Percentiles rank a stretch among this genome's conserved stretches.
Evolutionary conservation across 2,113 vertebrate species (phyloP).

Genomic region (Cyprinodon tularosa): DNA sequence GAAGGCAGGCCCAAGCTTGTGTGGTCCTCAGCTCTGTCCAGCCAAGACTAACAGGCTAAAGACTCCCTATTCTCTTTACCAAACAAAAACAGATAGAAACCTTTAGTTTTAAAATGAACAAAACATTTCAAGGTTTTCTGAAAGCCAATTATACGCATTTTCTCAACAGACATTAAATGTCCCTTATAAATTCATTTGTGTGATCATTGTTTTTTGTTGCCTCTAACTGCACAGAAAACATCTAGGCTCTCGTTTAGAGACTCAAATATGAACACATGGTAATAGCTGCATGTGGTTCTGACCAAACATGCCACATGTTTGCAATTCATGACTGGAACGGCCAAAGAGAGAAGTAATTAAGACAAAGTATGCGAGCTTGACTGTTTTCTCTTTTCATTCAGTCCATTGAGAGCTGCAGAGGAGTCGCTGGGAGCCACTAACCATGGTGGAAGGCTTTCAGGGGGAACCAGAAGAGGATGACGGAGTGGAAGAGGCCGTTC

Average conservation of each 20-base stretch:
- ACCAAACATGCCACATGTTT: conserved; percentile 59
- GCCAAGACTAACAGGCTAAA: conserved; percentile 60
- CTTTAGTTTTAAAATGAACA: conserved; percentile 39
- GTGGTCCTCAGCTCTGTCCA: conserved; percentile 76
- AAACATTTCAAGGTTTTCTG: conserved; percentile 16
- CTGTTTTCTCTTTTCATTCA: conserved; percentile 56
- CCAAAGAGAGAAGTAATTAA: conserved; percentile 72
- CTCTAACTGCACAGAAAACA: conserved; percentile 9
- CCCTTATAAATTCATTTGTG: neutral
- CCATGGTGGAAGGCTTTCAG: conserved; percentile 97
- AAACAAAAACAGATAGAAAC: conserved; percentile 19
- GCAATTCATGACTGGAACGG: conserved; percentile 63
- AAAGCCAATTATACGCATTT: conserved; percentile 12
- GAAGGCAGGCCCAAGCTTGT: conserved; percentile 75
- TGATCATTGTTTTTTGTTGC: neutral
- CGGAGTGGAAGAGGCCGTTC: conserved; percentile 99
- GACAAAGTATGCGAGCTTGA: conserved; percentile 71
- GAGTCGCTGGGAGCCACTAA: conserved; percentile 81
- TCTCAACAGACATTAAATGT: neutral
- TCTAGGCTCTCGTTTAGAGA: conserved; percentile 10
- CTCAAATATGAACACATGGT: conserved; percentile 15
- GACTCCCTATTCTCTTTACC: conserved; percentile 52
- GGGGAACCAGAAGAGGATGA: conserved; percentile 99
- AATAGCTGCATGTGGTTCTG: conserved; percentile 33
- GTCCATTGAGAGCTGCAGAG: conserved; percentile 29